Evolutionary conservation across 2,113 vertebrate species (phyloP).

Genomic region (Aphelocoma coerulescens): DNA sequence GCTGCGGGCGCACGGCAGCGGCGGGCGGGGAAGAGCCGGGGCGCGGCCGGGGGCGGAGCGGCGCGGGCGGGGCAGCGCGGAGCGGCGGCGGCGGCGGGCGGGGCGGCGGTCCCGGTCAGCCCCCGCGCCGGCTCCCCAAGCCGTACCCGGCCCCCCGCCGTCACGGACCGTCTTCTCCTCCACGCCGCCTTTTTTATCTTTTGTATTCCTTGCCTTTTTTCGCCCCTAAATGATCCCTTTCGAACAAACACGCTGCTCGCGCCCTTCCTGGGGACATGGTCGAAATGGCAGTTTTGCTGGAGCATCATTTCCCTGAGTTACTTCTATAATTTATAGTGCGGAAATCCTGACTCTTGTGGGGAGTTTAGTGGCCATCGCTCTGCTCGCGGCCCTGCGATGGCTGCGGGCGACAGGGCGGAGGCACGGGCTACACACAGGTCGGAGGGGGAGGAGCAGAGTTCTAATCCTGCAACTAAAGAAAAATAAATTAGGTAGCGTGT

Average conservation of each 20-base stretch:
- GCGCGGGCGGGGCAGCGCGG: too few relatives aligned
- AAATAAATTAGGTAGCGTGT: neutral
- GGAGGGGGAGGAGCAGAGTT: neutral
- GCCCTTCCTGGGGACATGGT: neutral
- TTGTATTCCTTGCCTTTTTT: neutral
- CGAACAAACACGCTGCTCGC: neutral
- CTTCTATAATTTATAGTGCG: neutral
- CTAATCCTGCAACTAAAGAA: neutral
- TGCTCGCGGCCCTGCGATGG: neutral
- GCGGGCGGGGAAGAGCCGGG: too few relatives aligned
- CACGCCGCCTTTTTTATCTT: neutral
- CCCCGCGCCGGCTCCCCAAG: neutral
- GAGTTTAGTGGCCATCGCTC: neutral
- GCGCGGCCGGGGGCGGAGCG: too few relatives aligned
- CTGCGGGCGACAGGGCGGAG: neutral
- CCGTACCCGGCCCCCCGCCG: neutral
- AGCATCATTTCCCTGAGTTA: neutral
- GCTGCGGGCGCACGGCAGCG: too few relatives aligned
- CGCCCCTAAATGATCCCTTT: rapidly evolving
- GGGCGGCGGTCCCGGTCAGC: neutral
- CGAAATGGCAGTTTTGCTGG: neutral
- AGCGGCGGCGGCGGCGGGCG: too few relatives aligned
- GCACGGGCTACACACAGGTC: neutral
- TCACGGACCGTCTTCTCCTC: too few relatives aligned
- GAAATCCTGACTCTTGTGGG: neutral